These are phyloP conservation scores for Drosophila dives DNA, from an alignment of 2,888 invertebrate genomes.

Conservation along the genomic window DNA sequence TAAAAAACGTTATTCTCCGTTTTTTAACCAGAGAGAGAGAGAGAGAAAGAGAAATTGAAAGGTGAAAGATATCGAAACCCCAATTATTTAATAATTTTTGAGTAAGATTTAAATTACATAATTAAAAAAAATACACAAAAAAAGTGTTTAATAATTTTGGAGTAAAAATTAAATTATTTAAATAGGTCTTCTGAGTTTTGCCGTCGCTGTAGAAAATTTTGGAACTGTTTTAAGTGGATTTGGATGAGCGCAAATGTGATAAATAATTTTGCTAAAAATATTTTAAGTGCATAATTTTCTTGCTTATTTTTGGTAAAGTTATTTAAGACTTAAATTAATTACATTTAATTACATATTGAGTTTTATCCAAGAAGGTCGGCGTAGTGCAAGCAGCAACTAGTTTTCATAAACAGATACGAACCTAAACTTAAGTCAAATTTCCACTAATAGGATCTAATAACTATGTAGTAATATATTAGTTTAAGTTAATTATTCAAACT, in stretches of 20 bases:
- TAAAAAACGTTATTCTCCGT: constrained; percentile 17
- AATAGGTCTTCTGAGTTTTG: constrained; percentile 31
- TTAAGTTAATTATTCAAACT: constrained; percentile 56
- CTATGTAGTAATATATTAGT: constrained; percentile 33
- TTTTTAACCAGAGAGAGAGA: constrained; percentile 3
- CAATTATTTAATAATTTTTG: not conserved
- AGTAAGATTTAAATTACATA: not conserved
- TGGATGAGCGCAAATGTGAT: constrained; percentile 78
- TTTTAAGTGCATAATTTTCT: constrained; percentile 53
- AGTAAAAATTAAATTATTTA: not conserved
- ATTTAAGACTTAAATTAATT: constrained; percentile 46
- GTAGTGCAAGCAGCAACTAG: constrained; percentile 65
- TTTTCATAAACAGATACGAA: constrained; percentile 50
- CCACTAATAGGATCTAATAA: constrained; percentile 58
- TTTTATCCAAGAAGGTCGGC: constrained; percentile 55
- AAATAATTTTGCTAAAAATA: constrained; percentile 77
- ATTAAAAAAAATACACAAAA: not conserved
- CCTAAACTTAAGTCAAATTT: constrained; percentile 58
- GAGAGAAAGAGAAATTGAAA: not conserved
- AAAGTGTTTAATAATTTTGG: not conserved
- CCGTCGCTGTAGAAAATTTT: constrained; percentile 53
- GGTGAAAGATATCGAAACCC: not conserved
- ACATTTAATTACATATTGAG: constrained; percentile 22
- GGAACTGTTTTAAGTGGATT: constrained; percentile 53
- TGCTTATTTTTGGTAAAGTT: constrained; percentile 57